A percentile compares a stretch with the other conserved stretches of the same genome.
phyloP scores from a whole-genome alignment of 2,113 vertebrate species.

The Clinocottus analis region DNA sequence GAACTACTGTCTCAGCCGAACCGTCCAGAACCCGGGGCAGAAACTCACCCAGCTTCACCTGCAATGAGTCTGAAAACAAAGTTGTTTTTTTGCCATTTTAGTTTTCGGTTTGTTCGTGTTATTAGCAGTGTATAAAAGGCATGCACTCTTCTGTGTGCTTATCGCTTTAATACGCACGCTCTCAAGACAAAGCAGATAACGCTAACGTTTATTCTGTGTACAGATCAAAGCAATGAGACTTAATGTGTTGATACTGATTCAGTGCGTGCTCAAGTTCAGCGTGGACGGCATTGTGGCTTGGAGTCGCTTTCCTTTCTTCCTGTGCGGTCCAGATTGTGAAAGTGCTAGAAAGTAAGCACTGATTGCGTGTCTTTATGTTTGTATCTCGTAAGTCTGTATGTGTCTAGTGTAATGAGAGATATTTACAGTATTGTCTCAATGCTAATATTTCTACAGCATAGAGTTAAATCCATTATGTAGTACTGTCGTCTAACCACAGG shows the following conservation, averaged over 20 bases:
- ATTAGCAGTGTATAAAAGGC: neutral
- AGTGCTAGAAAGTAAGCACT: no score
- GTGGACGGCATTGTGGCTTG: neutral
- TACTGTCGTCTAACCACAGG: no score
- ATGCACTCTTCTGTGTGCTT: no score
- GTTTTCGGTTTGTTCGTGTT: neutral
- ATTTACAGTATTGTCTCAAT: no score
- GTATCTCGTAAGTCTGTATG: no score
- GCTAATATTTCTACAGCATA: neutral
- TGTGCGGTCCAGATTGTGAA: neutral
- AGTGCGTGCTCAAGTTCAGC: neutral
- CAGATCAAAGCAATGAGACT: neutral
- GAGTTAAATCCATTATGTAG: no score
- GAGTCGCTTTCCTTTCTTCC: neutral
- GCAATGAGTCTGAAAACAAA: constrained; percentile 85
- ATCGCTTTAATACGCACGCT: neutral
- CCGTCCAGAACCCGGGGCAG: constrained; percentile 95
- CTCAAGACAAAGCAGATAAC: neutral
- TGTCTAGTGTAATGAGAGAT: no score
- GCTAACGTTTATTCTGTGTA: neutral
- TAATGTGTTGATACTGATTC: neutral
- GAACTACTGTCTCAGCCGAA: constrained; percentile 86
- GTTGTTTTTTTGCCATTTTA: neutral
- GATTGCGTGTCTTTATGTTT: no score
- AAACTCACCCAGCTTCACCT: constrained; percentile 91